phyloP scores from a whole-genome alignment of 2,888 invertebrate genomes.

The Steinernema scapterisci region DNA sequence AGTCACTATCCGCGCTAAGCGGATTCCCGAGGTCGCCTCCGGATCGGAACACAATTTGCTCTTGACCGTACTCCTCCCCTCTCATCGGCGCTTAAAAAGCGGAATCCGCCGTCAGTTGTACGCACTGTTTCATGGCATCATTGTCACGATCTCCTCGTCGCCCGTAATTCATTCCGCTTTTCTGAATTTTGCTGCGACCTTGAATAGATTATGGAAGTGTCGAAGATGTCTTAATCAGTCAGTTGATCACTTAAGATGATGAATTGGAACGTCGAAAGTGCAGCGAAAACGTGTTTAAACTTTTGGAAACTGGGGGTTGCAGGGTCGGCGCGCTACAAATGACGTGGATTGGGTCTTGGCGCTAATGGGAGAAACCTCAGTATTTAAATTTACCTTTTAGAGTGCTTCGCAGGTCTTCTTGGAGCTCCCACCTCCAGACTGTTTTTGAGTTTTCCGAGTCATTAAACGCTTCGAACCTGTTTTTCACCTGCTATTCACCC shows the following conservation, averaged over 20 bases:
- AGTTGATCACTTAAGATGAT: conserved; percentile 13
- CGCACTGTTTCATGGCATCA: too few relatives aligned
- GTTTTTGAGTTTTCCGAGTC: too few relatives aligned
- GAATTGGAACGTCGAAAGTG: conserved; percentile 1
- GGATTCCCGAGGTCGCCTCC: not conserved
- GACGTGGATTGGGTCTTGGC: too few relatives aligned
- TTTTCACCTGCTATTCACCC: too few relatives aligned
- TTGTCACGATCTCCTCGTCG: too few relatives aligned
- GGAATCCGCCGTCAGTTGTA: not conserved
- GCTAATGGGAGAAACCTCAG: not conserved
- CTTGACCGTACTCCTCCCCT: not conserved
- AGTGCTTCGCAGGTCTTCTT: too few relatives aligned
- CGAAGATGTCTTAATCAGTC: conserved; percentile 13
- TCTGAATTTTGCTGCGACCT: conserved; percentile 7
- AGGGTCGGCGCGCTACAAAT: too few relatives aligned
- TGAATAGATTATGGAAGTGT: not conserved
- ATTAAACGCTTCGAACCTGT: too few relatives aligned
- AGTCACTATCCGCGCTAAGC: conserved; percentile 7
- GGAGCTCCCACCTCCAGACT: too few relatives aligned
- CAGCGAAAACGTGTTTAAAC: conserved; percentile 1
- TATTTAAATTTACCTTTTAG: too few relatives aligned
- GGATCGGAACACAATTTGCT: conserved; percentile 3
- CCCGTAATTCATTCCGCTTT: not conserved
- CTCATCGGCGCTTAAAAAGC: conserved; percentile 6
- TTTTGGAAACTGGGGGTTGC: not conserved